A percentile compares a stretch with the other conserved stretches of the same genome.
phyloP scores from a whole-genome alignment of 2,888 invertebrate genomes.

The Cephalotes varians region DNA sequence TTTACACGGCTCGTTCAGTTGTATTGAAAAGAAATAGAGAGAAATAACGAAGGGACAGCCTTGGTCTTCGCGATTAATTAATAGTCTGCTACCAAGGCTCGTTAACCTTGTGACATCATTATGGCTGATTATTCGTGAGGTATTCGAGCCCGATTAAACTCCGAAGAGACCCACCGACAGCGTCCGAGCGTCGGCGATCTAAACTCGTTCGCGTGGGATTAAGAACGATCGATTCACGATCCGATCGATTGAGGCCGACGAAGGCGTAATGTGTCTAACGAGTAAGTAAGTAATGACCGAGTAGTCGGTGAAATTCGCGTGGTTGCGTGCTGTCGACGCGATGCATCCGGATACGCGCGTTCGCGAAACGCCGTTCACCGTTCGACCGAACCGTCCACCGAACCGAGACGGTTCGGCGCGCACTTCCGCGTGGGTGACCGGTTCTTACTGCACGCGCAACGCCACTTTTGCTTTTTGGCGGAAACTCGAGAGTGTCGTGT shows the following conservation, averaged over 20 bases:
- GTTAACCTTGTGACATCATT: conserved; percentile 33
- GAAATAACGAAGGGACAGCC: conserved; percentile 8
- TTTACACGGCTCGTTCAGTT: neutral
- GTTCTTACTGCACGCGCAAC: conserved; percentile 39
- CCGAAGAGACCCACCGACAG: neutral
- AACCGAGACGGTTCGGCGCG: conserved; percentile 64
- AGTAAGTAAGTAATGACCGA: conserved; percentile 17
- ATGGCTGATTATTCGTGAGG: conserved; percentile 16
- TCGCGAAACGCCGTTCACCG: conserved; percentile 45
- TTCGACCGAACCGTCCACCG: conserved; percentile 67
- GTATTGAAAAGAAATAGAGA: conserved; percentile 2
- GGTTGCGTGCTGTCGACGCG: conserved; percentile 20
- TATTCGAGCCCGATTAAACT: neutral
- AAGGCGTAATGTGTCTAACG: conserved; percentile 27
- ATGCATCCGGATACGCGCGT: conserved; percentile 31
- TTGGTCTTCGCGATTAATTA: conserved; percentile 14
- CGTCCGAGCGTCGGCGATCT: neutral
- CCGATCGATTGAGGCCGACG: neutral
- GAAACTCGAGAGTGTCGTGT: conserved; percentile 1
- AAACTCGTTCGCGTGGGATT: conserved; percentile 24
- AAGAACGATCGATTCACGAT: conserved; percentile 30
- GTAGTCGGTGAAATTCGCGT: conserved; percentile 40
- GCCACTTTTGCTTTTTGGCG: conserved; percentile 34
- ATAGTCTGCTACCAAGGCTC: neutral
- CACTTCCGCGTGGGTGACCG: conserved; percentile 72